Base-by-base conservation (phyloP, 2,113 vertebrate genomes). In the Mormoops blainvillei region DNA sequence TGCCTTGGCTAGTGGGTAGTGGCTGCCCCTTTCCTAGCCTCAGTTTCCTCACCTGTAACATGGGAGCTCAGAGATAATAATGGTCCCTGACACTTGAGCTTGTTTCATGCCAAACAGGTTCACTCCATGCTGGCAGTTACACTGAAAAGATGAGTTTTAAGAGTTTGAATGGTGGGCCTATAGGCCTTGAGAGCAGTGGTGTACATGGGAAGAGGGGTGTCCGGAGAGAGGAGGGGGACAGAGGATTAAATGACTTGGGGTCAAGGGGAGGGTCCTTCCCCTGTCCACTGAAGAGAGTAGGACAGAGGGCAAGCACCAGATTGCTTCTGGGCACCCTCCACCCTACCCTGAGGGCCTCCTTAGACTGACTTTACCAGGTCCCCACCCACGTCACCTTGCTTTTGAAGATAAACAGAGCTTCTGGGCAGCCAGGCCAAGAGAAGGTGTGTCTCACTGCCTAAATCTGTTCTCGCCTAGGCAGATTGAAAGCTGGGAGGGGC, bases 401-500 rank as follows among this genome's bases (percentile, higher is more conserved):
- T 92, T 38, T 83, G 90, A 87, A 96, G 90, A 80, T 95, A 28
- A 71, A 95, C 15, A 10, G 56, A 85, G 24, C 18, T 94, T 94
- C 54, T 1, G 1, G 78, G 67, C 10, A 31, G 50, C 54, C 26
- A 15, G n/a, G 48, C n/a, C 8, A 8, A 52, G 86, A 61, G 63
- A 88, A 82, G 83, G 78, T 45, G 11, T 81, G 80, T 87, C 78
- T 90, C 50, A 24, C 28, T 45, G 12, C 12, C 26, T 18, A n/a
- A 31, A 71, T 71, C 16, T n/a, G 65, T 76, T 88, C 31, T 91
- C 63, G 26, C 70, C 13, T 14, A 15, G 68, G 80, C 85, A 24
- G 18, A 54, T 13, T 8, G 38, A 74, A 61, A 61, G 4, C 24
- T 8, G 24, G 71, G 73, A 80, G 56, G 71, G 56, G 43, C 78